Base-by-base conservation (phyloP, 2,888 invertebrate species). In the Brachypalpus laphriformis region DNA sequence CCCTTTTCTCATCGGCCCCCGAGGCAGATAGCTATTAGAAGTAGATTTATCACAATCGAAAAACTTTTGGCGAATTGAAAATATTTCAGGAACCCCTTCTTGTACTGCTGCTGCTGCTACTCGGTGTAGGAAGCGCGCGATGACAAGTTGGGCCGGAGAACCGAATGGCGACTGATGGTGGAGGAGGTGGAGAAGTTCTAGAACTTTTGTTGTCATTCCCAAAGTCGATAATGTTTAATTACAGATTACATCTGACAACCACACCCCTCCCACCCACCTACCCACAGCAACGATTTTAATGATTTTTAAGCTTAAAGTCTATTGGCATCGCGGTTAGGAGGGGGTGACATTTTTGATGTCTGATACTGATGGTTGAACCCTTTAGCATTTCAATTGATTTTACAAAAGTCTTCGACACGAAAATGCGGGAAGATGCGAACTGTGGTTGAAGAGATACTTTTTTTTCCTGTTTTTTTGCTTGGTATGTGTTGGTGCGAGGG, bases 211-310 rank as follows among this genome's bases (percentile, higher is more conserved):
- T 89, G 89, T 88, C 88, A 87, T 87, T 88, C 87, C 82, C 88
- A 89, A 89, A 89, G 89, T 89, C 89, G 89, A 89, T 89, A 89
- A 88, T 89, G 89, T 89, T 89, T 89, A 89, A 89, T 89, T 89
- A 88, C 87, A 88, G 85, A 85, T 85, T 85, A 85, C 85, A 81
- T 85, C 85, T 75, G 81, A 81, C 81, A 81, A 76, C 75, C 81
- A 51, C 40, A 40, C n/a, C 42, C 18, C 72, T 42, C 42, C 22
- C 70, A 5, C 31, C 57, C 14, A 31, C 4, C 16, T 6, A 42
- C 18, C 20, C 66, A 11, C n/a, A 49, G 56, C 65, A 76, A 71
- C 65, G 75, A 72, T 66, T 85, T 76, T 81, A 85, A 85, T 85
- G 85, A 85, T 85, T 85, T 85, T 85, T 81, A 76, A 85, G 76